Evolutionary conservation across 2,888 invertebrate species (phyloP).

Genomic region (Cataglyphis albicans): DNA sequence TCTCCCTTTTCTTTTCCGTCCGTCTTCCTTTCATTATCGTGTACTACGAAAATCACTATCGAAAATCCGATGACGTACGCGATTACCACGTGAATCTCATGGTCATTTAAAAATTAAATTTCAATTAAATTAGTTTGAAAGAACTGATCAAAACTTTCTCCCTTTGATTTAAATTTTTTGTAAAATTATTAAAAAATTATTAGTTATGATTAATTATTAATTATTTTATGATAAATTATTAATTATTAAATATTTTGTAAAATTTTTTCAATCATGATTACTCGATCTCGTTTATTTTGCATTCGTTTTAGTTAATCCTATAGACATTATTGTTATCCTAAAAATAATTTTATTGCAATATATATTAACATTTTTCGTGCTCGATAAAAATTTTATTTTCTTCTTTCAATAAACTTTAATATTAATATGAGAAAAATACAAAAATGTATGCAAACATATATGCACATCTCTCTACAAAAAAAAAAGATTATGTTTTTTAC

Average conservation of each 20-base stretch:
- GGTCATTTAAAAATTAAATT: neutral
- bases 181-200: too few relatives aligned
- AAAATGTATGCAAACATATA: neutral
- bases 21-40: neutral
- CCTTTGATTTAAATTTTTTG: too few relatives aligned
- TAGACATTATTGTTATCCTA: too few relatives aligned
- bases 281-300: too few relatives aligned
- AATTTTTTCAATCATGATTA: too few relatives aligned
- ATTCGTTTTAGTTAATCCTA: too few relatives aligned
- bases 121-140: neutral
- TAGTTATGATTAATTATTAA: too few relatives aligned
- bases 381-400: neutral
- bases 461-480: neutral
- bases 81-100: neutral
- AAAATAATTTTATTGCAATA: neutral
- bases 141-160: neutral
- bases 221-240: too few relatives aligned
- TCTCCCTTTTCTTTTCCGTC: too few relatives aligned
- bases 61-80: constrained; percentile 1
- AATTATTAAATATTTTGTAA: too few relatives aligned
- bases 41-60: neutral
- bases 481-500: neutral
- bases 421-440: neutral
- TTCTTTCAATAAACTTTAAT: neutral
- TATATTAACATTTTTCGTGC: neutral